Percentiles rank a stretch among this genome's conserved stretches.
Evolutionary conservation across 2,888 invertebrate species (phyloP).

Genomic region (Lingula anatina): DNA sequence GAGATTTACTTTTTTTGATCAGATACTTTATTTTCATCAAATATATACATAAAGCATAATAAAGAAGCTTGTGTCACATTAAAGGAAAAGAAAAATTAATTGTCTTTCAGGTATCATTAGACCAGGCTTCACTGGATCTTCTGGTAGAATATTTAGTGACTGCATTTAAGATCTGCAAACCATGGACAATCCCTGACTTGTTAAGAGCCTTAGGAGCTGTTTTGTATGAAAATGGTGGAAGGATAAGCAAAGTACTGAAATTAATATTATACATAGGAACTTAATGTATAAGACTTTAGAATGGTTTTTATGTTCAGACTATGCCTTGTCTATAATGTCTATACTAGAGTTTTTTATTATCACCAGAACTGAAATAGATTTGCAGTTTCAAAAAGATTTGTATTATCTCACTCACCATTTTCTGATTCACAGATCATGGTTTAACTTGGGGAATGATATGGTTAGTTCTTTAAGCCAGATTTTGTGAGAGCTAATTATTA

Average conservation of each 20-base stretch:
- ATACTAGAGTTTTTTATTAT: not conserved
- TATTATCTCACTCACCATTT: too few relatives aligned
- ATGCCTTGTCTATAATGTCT: not conserved
- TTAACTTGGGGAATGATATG: too few relatives aligned
- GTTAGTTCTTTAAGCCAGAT: too few relatives aligned
- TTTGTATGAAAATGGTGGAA: slow-evolving; percentile 32
- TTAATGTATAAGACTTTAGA: too few relatives aligned
- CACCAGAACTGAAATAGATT: not conserved
- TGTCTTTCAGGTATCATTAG: slow-evolving; percentile 19
- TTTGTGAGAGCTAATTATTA: too few relatives aligned
- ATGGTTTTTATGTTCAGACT: not conserved
- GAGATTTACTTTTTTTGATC: not conserved
- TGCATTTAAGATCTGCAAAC: slow-evolving; percentile 25
- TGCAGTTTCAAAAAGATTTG: too few relatives aligned
- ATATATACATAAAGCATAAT: too few relatives aligned
- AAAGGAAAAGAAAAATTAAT: too few relatives aligned
- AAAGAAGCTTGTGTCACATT: too few relatives aligned
- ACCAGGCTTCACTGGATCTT: slow-evolving; percentile 15
- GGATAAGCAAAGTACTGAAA: slow-evolving; percentile 23
- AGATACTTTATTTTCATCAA: slow-evolving; percentile 9
- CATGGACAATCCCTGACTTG: slow-evolving; percentile 29
- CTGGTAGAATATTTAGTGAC: slow-evolving; percentile 29
- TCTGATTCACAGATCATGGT: too few relatives aligned
- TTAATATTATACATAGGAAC: not conserved
- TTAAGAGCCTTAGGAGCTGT: slow-evolving; percentile 32